Conservation (phyloP, 2,113 vertebrate genomes). For the Micronycteris hirsuta region DNA sequence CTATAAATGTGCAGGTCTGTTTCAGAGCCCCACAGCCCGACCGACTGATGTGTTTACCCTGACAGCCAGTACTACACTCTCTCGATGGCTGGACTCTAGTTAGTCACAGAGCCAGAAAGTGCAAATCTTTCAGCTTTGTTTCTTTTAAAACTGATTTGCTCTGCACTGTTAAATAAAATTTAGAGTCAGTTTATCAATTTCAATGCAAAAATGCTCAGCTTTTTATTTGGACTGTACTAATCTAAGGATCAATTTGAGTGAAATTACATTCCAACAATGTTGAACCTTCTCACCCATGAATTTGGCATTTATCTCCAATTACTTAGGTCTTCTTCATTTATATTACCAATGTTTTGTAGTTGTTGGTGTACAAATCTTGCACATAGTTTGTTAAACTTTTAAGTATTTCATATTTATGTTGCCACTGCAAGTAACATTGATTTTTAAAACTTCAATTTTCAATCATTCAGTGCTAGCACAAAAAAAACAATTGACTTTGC, state of each 20-base stretch:
- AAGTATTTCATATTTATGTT: background rate
- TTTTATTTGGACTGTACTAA: background rate
- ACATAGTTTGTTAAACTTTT: background rate
- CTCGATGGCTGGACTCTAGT: background rate
- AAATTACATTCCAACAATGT: background rate
- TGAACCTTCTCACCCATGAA: background rate
- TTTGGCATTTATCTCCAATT: background rate
- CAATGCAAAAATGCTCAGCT: background rate
- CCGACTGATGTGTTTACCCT: background rate
- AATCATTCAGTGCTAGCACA: background rate
- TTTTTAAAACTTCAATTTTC: background rate
- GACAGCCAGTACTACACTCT: background rate
- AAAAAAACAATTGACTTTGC: background rate
- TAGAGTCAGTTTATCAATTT: background rate
- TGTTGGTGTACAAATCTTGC: background rate
- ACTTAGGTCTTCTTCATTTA: background rate
- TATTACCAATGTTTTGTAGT: background rate
- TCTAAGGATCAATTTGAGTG: background rate
- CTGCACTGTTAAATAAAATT: background rate
- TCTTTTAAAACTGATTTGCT: background rate
- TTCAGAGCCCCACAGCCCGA: background rate
- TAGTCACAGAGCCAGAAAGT: background rate
- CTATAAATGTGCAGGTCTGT: background rate
- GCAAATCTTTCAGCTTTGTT: background rate
- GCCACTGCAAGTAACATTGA: background rate